phyloP scores from a whole-genome alignment of 2,113 vertebrate genomes.

The Centropus bengalensis region DNA sequence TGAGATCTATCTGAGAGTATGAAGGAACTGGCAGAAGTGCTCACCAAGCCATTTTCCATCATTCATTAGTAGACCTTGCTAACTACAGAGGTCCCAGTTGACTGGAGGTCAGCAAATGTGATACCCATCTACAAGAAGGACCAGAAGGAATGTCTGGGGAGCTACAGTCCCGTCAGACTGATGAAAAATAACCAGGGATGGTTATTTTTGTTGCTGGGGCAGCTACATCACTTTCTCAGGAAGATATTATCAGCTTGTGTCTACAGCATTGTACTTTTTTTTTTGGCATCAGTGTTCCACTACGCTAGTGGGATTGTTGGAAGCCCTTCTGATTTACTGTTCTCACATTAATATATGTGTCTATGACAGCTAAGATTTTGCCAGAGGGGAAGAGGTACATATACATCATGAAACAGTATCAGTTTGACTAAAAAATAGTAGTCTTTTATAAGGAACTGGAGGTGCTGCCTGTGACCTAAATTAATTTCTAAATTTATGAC shows the following conservation, averaged over 20 bases:
- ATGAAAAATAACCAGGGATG: too few species aligned
- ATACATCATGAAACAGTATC: not conserved
- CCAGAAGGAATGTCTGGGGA: too few species aligned
- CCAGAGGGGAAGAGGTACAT: not conserved
- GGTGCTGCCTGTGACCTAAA: not conserved
- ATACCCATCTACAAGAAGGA: too few species aligned
- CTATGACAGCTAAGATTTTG: constrained; percentile 29
- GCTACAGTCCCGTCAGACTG: too few species aligned
- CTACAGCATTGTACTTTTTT: not conserved
- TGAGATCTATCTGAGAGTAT: too few species aligned
- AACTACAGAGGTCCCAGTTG: too few species aligned
- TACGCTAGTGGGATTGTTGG: not conserved
- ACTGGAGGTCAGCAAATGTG: too few species aligned
- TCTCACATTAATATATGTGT: not conserved
- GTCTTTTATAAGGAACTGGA: not conserved
- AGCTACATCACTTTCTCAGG: not conserved
- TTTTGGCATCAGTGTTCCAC: not conserved
- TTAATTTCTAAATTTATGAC: constrained; percentile 15
- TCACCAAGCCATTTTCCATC: too few species aligned
- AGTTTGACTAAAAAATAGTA: constrained; percentile 24
- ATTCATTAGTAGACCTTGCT: too few species aligned
- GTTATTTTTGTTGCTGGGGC: not conserved
- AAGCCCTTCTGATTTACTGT: not conserved
- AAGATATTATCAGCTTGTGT: not conserved
- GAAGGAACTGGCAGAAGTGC: too few species aligned